Base-by-base conservation (phyloP, 2,113 vertebrate species). In the Noturus placidus region DNA sequence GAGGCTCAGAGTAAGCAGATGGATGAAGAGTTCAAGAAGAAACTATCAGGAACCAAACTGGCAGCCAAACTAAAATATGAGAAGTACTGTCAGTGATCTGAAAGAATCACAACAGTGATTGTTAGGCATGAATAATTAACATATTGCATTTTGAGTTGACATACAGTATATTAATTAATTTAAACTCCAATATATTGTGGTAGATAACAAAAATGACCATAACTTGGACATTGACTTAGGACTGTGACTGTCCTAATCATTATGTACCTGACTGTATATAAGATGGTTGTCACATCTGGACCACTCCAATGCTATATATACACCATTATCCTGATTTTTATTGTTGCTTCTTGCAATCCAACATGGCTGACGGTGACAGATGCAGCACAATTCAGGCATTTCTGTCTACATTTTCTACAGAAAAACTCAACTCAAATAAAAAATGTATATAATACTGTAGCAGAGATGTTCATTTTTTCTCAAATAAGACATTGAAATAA, bases 1-100 rank as follows among this genome's bases (percentile, higher is more conserved):
- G 93, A 93, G 90, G 88, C 88, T 86, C 94, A 94, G 89, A 96
- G 90, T 65, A 88, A 93, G 69, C 92, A 95, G 93, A 95, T 96
- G 95, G 92, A 96, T 84, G 85, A 0, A 90, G 95, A 94, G 91
- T 96, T 95, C 92, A 86, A 92, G 86, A 82, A 90, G 19, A 50
- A 42, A 83, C 93, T 93, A 69, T 88, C 89, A 70, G 94, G 91
- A 87, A 95, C 90, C 8, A 87, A 89, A 87, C 27, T 94, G 1
- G 93, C 92, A 65, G 78, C 76, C 42, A 90, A 88, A 63, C 1
- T 96, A 80, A 95, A 95, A 86, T 91, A 94, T 81, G 80, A 94
- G 1, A 61, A 87, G 1, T 86, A 92, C 63, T 95, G 93, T 87
- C 88, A 85, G 25, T 90, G 87, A 61, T 27, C 38, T 30, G 63